Evolutionary conservation across 2,888 invertebrate species (phyloP), one percentile per base, ranked within the genome.

Genomic region (Elmis aenea): DNA sequence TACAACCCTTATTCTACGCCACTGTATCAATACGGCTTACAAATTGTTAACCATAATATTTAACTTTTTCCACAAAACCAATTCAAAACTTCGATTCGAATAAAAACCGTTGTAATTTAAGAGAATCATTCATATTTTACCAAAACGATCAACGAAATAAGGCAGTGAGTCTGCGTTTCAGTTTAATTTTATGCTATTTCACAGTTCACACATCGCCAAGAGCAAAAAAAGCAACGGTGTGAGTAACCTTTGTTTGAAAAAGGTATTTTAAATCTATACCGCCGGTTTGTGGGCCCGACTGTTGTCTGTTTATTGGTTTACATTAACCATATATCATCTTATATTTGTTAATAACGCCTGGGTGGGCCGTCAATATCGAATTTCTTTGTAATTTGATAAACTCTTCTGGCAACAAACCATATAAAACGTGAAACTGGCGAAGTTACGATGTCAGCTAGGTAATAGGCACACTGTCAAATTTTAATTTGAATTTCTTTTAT

Each of bases 161-260:
- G 29, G 42, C 14, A 51, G 49, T 55, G 54, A 47, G 42, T 53
- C 49, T 49, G 50, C 55, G 41, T 50, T 57, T 56, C 55, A 48
- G 41, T 53, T 54, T 52, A 54, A 58, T 60, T 56, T 56, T 57
- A 58, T 55, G 55, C 58, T 59, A 60, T 60, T 60, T 59, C 58
- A 60, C 58, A 60, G 50, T 58, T 56, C 52, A 57, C 55, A 53
- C 52, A 48, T 52, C 48, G 45, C 42, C 30, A 42, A 43, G 38
- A 30, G 33, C 34, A 34, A 42, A 43, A 42, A 42, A n/a, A n/a
- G 35, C 31, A 31, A 33, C 26, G 35, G 43, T 35, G 46, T 41
- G 40, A 42, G 46, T 40, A 44, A 46, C 42, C 46, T 44, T 48
- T 48, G 48, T 48, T 44, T 48, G 44, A 31, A 42, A 38, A 43